These are phyloP conservation scores for Manis crassicaudata DNA, from an alignment of 2,797 vertebrate species.

Conservation along the genomic window DNA sequence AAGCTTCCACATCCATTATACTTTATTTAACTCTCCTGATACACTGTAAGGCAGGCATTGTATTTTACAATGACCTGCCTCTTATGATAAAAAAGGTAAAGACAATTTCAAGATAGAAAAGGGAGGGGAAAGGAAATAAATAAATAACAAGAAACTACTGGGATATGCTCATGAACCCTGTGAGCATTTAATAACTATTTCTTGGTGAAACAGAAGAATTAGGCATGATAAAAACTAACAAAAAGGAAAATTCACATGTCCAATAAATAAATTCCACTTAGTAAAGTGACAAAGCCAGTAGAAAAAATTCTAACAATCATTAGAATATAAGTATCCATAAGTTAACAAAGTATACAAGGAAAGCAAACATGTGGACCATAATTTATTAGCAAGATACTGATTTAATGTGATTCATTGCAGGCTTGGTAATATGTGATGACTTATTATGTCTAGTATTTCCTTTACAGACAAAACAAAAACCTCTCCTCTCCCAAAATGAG, in stretches of 20 bases:
- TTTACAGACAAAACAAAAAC: background rate
- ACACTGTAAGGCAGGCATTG: background rate
- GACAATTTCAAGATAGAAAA: background rate
- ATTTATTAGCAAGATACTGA: background rate
- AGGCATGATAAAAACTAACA: background rate
- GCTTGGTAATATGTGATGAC: background rate
- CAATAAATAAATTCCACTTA: background rate
- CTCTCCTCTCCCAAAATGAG: background rate
- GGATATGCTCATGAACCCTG: background rate
- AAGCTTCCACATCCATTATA: background rate
- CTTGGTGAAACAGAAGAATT: slow-evolving; percentile 6
- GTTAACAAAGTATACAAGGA: slow-evolving; percentile 25
- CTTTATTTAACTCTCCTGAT: background rate
- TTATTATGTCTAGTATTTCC: background rate
- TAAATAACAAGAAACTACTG: background rate
- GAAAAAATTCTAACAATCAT: background rate
- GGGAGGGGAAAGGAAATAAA: background rate
- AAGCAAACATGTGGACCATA: background rate
- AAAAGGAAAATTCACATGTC: background rate
- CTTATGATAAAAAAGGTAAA: background rate
- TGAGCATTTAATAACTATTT: background rate
- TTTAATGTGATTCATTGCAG: background rate
- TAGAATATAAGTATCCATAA: background rate
- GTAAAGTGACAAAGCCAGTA: background rate
- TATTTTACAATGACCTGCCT: background rate